A percentile compares a stretch with the other conserved stretches of the same genome.
Conservation (phyloP, 2,888 invertebrate species). For the Therioaphis trifolii region DNA sequence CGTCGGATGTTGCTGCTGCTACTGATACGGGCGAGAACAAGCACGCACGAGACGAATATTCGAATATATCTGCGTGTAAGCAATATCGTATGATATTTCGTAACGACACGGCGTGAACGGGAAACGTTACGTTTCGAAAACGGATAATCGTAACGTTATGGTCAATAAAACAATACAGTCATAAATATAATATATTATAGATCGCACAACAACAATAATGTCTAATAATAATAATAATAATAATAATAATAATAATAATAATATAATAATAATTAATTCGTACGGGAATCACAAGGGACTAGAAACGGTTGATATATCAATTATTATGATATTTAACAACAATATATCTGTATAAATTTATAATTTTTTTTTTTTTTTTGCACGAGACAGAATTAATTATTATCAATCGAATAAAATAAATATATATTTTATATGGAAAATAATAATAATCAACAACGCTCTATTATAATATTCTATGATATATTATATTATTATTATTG, state of each 20-base stretch:
- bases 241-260: slow-evolving; percentile 13
- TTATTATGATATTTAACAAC: no score
- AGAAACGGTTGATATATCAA: slow-evolving; percentile 35
- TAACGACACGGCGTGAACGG: background rate
- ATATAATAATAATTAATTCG: slow-evolving; percentile 47
- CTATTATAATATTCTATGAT: background rate
- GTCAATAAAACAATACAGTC: no score
- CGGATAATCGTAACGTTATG: slow-evolving; percentile 5
- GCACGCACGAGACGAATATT: background rate
- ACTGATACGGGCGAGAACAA: background rate
- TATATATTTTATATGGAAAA: background rate
- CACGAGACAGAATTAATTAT: no score
- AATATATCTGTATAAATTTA: no score
- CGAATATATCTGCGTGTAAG: background rate
- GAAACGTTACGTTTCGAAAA: background rate
- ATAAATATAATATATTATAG: no score
- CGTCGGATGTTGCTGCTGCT: background rate
- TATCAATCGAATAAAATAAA: background rate
- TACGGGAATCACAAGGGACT: slow-evolving; percentile 56
- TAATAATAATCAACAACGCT: background rate
- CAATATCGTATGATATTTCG: background rate
- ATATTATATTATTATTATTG: background rate
- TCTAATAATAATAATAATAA: slow-evolving; percentile 32
- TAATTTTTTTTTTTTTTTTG: no score
- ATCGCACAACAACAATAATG: slow-evolving; percentile 16